These are phyloP conservation scores for Andinoacara biseriatus DNA, from an alignment of 2,113 vertebrate genomes.

Conservation along the genomic window DNA sequence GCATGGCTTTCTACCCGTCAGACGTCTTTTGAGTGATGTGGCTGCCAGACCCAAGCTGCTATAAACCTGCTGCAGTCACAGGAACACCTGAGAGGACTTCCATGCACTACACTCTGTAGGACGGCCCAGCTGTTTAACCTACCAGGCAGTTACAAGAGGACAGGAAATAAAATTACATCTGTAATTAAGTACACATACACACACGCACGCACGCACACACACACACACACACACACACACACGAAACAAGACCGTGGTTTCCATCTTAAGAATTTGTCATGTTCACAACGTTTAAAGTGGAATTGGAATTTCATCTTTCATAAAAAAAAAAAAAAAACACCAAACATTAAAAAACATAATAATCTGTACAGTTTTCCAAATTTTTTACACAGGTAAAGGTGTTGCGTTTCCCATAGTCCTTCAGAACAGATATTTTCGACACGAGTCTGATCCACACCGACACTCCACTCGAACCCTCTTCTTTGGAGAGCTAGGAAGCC, in stretches of 20 bases:
- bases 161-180: neutral
- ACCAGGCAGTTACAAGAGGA: neutral
- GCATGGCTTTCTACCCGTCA: neutral
- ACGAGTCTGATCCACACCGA: conserved; percentile 86
- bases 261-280: neutral
- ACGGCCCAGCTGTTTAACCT: neutral
- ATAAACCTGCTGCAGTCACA: neutral
- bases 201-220: too few relatives aligned
- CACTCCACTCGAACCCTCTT: conserved; percentile 88
- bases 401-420: neutral
- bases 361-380: conserved; percentile 35
- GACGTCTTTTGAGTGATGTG: neutral
- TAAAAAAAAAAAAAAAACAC: too few relatives aligned
- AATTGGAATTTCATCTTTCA: neutral
- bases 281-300: neutral
- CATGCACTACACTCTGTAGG: neutral
- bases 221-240: neutral
- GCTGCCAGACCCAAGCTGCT: neutral
- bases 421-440: conserved; percentile 90
- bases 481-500: conserved; percentile 84
- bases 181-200: neutral
- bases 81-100: neutral
- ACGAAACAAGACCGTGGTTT: neutral
- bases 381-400: neutral
- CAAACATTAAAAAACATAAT: neutral